Base-by-base conservation (phyloP, 1,140 invertebrate species). In the Bilobella aurantiaca region DNA sequence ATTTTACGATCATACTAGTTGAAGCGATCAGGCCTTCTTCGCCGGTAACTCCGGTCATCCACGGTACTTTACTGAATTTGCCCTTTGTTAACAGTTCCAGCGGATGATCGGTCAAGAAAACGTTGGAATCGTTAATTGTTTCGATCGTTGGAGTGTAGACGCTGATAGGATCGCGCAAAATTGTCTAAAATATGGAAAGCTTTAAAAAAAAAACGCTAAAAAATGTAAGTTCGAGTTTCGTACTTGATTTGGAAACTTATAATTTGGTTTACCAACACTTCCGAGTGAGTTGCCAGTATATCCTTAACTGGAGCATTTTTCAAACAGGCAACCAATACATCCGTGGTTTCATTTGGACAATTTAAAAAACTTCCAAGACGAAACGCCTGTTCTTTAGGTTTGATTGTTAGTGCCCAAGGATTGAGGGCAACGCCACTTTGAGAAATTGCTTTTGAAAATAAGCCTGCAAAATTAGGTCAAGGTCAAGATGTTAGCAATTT, bases 391-490 rank as follows among this genome's bases (percentile, higher is more conserved):
- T 62, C 59, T 23, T 34, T 30, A 25, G 59, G 3, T 16, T 37
- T 34, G 3, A 23, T 8, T 8, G 29, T 34, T 2, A 62, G 2
- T 5, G 59, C 32, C 59, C 59, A 62, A 23, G 29, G 32, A 37
- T 62, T 62, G 3, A 62, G 2, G n/a, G 59, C 29, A 3, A 37
- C 32, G 3, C 59, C 59, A 23, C 31, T 42, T 62, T 62, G 29
- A 8, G 30, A 62, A 16, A 62, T 62, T 16, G 59, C 59, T 62
- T 37, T 32, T 23, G 23, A 3, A 46, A 62, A 62, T 2, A 62
- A 23, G 3, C 59, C 59, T 42, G 32, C 14, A 3, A 12, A 27
- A 18, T 28, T 47, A 31, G 8, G 28, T n/a, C n/a, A n/a, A n/a
- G n/a, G n/a, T n/a, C n/a, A n/a, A n/a, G 3, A 29, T 42, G 5